These are phyloP conservation scores for Donacobius atricapilla DNA, from an alignment of 2,113 vertebrate genomes.

Conservation along the genomic window DNA sequence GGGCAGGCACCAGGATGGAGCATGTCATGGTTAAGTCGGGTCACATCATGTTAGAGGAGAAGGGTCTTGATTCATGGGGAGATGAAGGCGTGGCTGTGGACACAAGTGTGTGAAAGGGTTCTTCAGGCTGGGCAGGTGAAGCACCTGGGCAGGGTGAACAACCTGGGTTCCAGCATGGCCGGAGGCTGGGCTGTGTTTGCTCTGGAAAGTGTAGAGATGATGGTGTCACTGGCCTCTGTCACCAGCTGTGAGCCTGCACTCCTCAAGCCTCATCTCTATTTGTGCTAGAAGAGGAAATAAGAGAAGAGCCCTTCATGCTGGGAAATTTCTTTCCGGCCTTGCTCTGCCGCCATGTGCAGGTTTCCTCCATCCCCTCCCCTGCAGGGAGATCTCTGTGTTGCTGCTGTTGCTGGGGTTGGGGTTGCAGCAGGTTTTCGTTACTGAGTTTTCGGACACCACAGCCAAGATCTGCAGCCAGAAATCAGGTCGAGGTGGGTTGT, in stretches of 20 bases:
- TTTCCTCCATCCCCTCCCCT: background rate
- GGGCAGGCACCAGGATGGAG: background rate
- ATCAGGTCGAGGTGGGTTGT: background rate
- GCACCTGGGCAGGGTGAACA: background rate
- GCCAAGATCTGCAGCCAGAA: background rate
- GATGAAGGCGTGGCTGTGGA: background rate
- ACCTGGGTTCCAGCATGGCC: fast-evolving
- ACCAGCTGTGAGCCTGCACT: background rate
- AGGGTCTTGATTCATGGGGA: background rate
- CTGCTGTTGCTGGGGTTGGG: background rate
- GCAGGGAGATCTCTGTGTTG: fast-evolving
- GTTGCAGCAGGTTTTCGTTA: background rate
- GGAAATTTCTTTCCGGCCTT: background rate
- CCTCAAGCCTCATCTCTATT: background rate
- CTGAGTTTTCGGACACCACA: fast-evolving
- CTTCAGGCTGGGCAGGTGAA: background rate
- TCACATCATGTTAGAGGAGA: background rate
- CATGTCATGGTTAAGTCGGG: fast-evolving
- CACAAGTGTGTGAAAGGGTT: background rate
- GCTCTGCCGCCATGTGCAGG: background rate
- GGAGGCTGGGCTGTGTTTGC: background rate
- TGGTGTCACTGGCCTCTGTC: background rate
- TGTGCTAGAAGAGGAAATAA: background rate
- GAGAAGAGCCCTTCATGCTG: background rate
- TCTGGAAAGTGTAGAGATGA: fast-evolving